These are phyloP conservation scores for Xestia ashworthii DNA, from an alignment of 2,888 invertebrate species.

Conservation along the genomic window DNA sequence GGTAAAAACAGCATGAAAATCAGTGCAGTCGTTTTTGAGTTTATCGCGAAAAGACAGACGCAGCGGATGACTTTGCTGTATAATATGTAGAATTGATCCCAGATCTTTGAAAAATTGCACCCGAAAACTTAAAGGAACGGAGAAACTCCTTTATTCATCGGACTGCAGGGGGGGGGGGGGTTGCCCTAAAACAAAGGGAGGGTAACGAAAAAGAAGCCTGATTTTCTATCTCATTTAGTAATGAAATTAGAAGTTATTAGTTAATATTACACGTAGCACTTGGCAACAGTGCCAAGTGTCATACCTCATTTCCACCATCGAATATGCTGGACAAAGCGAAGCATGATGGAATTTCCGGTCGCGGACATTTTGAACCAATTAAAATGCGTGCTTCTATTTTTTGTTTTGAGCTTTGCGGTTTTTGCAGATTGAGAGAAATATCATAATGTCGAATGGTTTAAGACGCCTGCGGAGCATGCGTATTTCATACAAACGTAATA, in stretches of 20 bases:
- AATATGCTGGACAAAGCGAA: constrained; percentile 37
- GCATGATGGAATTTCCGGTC: constrained; percentile 25
- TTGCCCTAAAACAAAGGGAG: not conserved
- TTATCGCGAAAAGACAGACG: too few relatives aligned
- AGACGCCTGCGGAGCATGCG: too few relatives aligned
- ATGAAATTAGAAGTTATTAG: constrained; percentile 2
- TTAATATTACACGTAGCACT: constrained; percentile 12
- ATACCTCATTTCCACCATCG: constrained; percentile 26
- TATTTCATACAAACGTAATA: too few relatives aligned
- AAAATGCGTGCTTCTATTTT: constrained; percentile 15
- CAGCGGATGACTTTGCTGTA: too few relatives aligned
- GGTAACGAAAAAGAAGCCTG: too few relatives aligned
- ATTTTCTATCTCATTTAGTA: not conserved
- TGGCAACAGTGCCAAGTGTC: constrained; percentile 49
- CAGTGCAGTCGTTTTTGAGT: too few relatives aligned
- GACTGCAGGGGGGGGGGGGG: not conserved
- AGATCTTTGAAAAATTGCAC: too few relatives aligned
- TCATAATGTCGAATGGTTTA: not conserved
- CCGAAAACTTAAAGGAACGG: too few relatives aligned
- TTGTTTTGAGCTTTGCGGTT: not conserved
- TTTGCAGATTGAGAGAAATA: not conserved
- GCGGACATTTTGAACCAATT: constrained; percentile 27
- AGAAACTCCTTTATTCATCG: not conserved
- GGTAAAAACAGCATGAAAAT: too few relatives aligned
- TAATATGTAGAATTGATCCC: too few relatives aligned